Conservation (phyloP, 2,113 vertebrate genomes). For the Bothrops jararaca region DNA sequence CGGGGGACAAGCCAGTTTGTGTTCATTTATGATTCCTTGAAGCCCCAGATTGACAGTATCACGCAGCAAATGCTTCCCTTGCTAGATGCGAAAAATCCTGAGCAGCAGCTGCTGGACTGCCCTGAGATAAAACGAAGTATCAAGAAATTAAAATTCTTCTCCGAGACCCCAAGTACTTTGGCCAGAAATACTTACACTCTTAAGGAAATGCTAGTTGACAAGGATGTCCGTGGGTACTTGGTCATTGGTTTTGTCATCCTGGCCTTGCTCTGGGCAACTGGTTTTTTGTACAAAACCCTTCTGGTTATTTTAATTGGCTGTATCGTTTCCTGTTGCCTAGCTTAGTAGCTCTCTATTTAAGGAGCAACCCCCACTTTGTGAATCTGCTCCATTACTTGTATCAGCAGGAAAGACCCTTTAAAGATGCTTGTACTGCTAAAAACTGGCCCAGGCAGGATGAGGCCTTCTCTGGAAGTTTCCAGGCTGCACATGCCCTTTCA, state of each 20-base stretch:
- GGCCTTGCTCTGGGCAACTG: background rate
- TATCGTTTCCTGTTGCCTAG: background rate
- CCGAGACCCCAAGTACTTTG: background rate
- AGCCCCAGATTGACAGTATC: background rate
- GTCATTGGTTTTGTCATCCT: background rate
- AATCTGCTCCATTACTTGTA: background rate
- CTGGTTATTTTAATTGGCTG: background rate
- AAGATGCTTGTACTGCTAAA: background rate
- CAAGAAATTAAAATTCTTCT: background rate
- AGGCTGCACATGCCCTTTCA: background rate
- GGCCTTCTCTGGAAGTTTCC: background rate
- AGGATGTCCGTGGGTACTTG: too few species aligned
- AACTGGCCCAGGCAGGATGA: background rate
- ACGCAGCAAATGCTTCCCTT: background rate
- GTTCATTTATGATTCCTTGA: background rate
- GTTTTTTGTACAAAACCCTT: background rate
- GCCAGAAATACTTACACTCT: background rate
- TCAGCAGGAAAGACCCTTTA: background rate
- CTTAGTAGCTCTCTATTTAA: background rate
- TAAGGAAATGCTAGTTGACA: background rate
- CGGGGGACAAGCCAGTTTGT: background rate
- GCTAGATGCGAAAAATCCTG: background rate
- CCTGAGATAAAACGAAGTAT: background rate
- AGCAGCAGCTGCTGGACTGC: background rate
- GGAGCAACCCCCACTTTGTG: background rate